Evolutionary conservation across 2,113 vertebrate genomes (phyloP), one percentile per base, ranked within the genome.

Genomic region (Mugil cephalus): DNA sequence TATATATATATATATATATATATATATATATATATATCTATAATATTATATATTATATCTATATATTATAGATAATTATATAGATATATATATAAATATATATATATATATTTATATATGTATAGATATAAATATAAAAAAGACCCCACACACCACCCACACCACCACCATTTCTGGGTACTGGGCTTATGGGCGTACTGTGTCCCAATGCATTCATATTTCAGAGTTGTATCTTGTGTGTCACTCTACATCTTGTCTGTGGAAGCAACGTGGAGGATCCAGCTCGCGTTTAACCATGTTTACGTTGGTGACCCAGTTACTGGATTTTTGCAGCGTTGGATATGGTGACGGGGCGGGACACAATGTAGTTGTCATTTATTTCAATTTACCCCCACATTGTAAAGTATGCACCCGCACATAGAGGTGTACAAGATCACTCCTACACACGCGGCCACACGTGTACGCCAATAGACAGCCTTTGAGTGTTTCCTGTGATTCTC

Each of bases 191-290:
- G 56, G 38, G n/a, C n/a, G n/a, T n/a, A 61, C 74, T 36, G 58
- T 69, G 82, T 92, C 90, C 87, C 89, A 78, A 24, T 75, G 54
- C 92, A 93, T 93, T 77, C 86, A 94, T 93, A 91, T 93, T 94
- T 94, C 78, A 94, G 86, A 76, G 77, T 58, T 76, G 80, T 82
- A 86, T 90, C 84, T 85, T 83, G 69, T 60, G 85, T 93, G 93
- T 93, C 92, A 93, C 86, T 84, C 61, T 64, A 56, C 77, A 91
- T 94, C 91, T 87, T 48, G 84, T 94, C 92, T 84, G 56, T 64
- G 74, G 80, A 87, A 63, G 80, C 84, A 87, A 74, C 66, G 47
- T 52, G 65, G 72, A 82, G 71, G 78, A 84, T 85, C 78, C 55
- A 21, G 76, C 69, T 73, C 34, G 34, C 83, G 84, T 84, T 79